Evolutionary conservation across 2,888 invertebrate genomes (phyloP).

Genomic region (Nemoura dubitans): DNA sequence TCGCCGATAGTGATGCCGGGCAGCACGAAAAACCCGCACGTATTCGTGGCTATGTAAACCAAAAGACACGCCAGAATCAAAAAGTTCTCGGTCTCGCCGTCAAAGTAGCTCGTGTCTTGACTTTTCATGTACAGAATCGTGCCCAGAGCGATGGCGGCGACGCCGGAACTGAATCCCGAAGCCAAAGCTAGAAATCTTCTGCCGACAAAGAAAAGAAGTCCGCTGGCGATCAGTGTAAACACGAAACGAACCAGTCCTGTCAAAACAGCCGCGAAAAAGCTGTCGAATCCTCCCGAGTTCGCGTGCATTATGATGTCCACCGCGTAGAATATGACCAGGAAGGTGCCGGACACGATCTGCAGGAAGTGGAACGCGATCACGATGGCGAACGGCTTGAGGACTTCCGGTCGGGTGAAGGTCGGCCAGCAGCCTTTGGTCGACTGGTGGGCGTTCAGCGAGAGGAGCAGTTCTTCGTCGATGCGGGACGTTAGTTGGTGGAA

Average conservation of each 20-base stretch:
- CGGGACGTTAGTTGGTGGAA: slow-evolving; percentile 70
- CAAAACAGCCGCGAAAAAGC: slow-evolving; percentile 71
- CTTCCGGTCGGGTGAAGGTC: slow-evolving; percentile 67
- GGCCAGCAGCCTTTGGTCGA: slow-evolving; percentile 34
- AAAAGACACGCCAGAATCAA: slow-evolving; percentile 65
- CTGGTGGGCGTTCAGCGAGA: slow-evolving; percentile 71
- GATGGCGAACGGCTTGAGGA: slow-evolving; percentile 76
- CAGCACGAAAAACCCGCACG: slow-evolving; percentile 76
- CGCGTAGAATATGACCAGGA: slow-evolving; percentile 81
- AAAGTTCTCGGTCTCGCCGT: slow-evolving; percentile 7
- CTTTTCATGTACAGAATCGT: slow-evolving; percentile 60
- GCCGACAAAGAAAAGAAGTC: slow-evolving; percentile 70
- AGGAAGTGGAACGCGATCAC: slow-evolving; percentile 77
- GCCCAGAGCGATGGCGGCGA: slow-evolving; percentile 70
- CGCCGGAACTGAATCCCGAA: slow-evolving; percentile 74
- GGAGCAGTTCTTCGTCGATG: slow-evolving; percentile 66
- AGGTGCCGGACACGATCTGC: slow-evolving; percentile 79
- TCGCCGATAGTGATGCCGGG: slow-evolving; percentile 82
- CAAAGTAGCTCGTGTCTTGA: neutral
- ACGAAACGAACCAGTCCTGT: slow-evolving; percentile 73
- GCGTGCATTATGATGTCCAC: slow-evolving; percentile 70
- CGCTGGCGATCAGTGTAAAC: slow-evolving; percentile 73
- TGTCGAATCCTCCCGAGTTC: slow-evolving; percentile 53
- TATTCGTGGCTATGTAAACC: slow-evolving; percentile 78
- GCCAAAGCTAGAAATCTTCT: slow-evolving; percentile 72